These are phyloP conservation scores for Labia minor DNA, from an alignment of 2,888 invertebrate genomes.

Conservation along the genomic window DNA sequence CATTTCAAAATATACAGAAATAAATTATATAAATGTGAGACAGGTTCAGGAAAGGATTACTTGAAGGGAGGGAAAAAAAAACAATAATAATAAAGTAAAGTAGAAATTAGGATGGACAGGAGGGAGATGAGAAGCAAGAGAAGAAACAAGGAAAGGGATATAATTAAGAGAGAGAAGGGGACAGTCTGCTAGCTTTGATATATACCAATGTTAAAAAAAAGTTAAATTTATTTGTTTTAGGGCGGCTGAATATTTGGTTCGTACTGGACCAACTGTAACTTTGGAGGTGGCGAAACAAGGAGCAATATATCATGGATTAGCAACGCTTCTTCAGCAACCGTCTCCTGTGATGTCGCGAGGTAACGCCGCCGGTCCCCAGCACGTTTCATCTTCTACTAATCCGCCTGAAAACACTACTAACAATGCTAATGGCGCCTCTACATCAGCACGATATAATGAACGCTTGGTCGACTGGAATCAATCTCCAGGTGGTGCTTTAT, in stretches of 20 bases:
- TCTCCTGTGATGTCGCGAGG: conserved; percentile 70
- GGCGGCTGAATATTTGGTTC: conserved; percentile 91
- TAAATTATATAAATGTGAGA: no score
- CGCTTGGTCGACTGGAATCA: conserved; percentile 34
- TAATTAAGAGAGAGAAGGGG: no score
- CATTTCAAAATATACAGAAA: no score
- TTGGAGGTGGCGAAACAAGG: conserved; percentile 96
- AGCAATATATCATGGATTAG: conserved; percentile 91
- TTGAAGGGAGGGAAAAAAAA: no score
- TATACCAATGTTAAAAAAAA: no score
- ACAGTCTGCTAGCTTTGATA: no score
- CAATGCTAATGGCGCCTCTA: not conserved
- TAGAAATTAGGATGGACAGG: no score
- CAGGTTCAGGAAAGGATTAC: no score
- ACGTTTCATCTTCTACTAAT: conserved; percentile 2
- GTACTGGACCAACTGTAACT: conserved; percentile 86
- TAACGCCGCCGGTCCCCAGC: conserved; percentile 34
- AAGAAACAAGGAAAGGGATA: no score
- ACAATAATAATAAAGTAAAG: no score
- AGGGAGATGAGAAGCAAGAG: no score
- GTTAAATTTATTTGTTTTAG: conserved; percentile 39
- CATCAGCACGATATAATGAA: conserved; percentile 31
- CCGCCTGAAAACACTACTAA: not conserved
- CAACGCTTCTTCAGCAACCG: conserved; percentile 83
- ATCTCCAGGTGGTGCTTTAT: conserved; percentile 31